phyloP scores from a whole-genome alignment of 2,797 vertebrate species.

The Rhinichthys osculus region DNA sequence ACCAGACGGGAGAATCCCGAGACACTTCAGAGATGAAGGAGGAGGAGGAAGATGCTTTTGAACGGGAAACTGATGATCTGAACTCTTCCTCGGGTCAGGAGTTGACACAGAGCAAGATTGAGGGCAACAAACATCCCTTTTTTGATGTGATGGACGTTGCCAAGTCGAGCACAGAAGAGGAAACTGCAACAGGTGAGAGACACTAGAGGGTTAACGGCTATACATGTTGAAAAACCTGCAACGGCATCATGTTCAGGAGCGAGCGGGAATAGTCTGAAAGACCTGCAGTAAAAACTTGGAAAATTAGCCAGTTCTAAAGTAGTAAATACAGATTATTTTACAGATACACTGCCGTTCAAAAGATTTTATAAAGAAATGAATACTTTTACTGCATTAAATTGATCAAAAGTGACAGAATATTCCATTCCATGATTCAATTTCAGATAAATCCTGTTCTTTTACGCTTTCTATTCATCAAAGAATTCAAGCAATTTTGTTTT shows the following conservation, averaged over 20 bases:
- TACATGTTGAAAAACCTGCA: not conserved
- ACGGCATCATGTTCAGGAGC: not conserved
- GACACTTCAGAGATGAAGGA: slow-evolving; percentile 87
- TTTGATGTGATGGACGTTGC: slow-evolving; percentile 82
- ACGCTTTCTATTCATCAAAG: too few relatives aligned
- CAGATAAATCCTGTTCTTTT: too few relatives aligned
- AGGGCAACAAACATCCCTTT: slow-evolving; percentile 93
- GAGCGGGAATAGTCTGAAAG: not conserved
- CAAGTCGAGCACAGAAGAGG: slow-evolving; percentile 8
- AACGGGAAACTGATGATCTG: slow-evolving; percentile 85
- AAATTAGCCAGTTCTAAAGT: not conserved
- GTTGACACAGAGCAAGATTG: slow-evolving; percentile 89
- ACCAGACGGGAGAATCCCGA: slow-evolving; percentile 89
- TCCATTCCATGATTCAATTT: too few relatives aligned
- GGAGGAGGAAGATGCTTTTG: slow-evolving; percentile 84
- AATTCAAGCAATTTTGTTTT: too few relatives aligned
- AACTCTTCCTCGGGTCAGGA: slow-evolving; percentile 91
- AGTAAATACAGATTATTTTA: not conserved
- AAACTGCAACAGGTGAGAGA: slow-evolving; percentile 65
- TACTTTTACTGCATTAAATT: too few relatives aligned
- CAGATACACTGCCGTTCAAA: too few relatives aligned
- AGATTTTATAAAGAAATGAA: not conserved
- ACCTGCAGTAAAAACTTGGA: too few relatives aligned
- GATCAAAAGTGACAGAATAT: not conserved
- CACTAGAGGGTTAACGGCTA: not conserved